A percentile compares a stretch with the other conserved stretches of the same genome.
These are phyloP conservation scores for Pantherophis vulpinus DNA, from an alignment of 2,797 vertebrate genomes.

Conservation along the genomic window DNA sequence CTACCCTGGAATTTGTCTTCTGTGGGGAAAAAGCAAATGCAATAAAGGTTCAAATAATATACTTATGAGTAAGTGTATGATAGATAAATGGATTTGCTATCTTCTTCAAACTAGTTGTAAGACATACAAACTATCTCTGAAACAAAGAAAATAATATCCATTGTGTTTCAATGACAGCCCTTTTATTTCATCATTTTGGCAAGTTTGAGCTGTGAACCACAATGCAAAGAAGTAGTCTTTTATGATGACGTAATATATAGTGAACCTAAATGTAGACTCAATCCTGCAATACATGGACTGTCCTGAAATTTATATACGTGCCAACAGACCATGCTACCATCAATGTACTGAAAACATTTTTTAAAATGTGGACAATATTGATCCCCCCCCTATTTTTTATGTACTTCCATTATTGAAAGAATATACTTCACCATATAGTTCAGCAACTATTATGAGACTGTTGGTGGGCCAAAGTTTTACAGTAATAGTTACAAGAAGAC, in stretches of 20 bases:
- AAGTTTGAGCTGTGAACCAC: not conserved
- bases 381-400: not conserved
- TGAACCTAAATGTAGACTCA: not conserved
- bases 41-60: not conserved
- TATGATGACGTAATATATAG: not conserved
- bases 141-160: not conserved
- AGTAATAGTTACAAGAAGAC: not conserved
- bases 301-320: not conserved
- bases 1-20: not conserved
- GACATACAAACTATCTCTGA: not conserved
- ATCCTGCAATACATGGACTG: not conserved
- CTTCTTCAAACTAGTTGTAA: not conserved
- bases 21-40: not conserved
- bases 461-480: not conserved
- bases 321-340: not conserved
- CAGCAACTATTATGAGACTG: not conserved
- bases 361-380: not conserved
- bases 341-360: not conserved
- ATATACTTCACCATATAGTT: not conserved
- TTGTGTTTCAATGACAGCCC: not conserved
- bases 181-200: not conserved
- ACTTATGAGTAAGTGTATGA: not conserved
- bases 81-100: not conserved
- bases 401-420: not conserved
- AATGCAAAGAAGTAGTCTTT: not conserved